These are phyloP conservation scores for Clarias batrachus DNA, from an alignment of 2,113 vertebrate species.

Conservation along the genomic window DNA sequence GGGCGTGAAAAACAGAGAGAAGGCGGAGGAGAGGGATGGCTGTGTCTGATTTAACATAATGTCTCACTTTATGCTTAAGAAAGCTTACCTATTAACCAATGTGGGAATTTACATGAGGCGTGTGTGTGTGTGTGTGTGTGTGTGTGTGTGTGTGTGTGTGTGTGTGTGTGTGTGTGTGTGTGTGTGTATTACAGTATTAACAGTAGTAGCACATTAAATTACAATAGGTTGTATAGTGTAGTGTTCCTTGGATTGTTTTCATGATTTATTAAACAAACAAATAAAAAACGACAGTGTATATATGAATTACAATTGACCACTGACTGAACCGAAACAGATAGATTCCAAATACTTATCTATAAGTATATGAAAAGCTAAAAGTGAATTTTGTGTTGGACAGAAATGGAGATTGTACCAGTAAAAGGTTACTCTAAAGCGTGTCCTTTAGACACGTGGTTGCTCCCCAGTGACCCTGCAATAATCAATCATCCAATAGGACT, in stretches of 20 bases:
- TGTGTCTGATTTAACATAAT: constrained; percentile 78
- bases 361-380: neutral
- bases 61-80: constrained; percentile 73
- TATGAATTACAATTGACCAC: neutral
- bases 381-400: neutral
- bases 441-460: constrained; percentile 16
- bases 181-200: constrained; percentile 11
- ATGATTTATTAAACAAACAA: neutral
- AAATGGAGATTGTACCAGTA: neutral
- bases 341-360: neutral
- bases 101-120: constrained; percentile 70
- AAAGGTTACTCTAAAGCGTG: constrained; percentile 25
- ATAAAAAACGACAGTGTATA: too few species aligned
- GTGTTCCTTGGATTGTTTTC: neutral
- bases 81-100: constrained; percentile 70
- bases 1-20: constrained; percentile 60
- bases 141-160: constrained; percentile 55
- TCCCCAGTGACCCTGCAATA: constrained; percentile 37
- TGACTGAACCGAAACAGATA: neutral
- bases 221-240: neutral
- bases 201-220: neutral
- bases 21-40: constrained; percentile 67
- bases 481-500: constrained; percentile 47
- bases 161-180: constrained; percentile 57
- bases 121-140: constrained; percentile 56